These are phyloP conservation scores for Acanthosepion esculentum DNA, from an alignment of 2,888 invertebrate genomes.

Conservation along the genomic window DNA sequence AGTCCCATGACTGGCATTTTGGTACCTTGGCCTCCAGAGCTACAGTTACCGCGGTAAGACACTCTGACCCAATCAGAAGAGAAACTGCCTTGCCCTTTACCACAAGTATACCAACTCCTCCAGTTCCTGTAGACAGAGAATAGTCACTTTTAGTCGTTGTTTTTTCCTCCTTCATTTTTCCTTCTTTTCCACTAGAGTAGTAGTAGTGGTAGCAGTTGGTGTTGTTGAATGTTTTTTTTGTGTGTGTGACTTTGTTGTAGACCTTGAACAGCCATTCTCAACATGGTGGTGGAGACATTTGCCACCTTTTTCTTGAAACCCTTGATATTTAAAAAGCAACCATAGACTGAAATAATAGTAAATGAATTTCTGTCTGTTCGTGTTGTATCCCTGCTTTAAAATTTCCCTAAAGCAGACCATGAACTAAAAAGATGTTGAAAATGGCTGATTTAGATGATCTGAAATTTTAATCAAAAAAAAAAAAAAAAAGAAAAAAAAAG, in stretches of 20 bases:
- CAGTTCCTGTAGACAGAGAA: neutral
- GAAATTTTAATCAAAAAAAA: too few relatives aligned
- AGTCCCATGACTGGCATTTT: conserved; percentile 43
- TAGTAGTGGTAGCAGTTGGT: neutral
- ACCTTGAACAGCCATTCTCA: neutral
- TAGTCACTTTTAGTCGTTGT: neutral
- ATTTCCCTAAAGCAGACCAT: too few relatives aligned
- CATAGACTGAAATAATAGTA: too few relatives aligned
- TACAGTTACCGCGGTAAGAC: conserved; percentile 40
- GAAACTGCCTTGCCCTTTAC: neutral
- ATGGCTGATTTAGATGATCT: too few relatives aligned
- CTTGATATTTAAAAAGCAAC: too few relatives aligned
- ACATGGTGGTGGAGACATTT: neutral
- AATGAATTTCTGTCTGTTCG: too few relatives aligned
- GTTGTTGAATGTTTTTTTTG: neutral
- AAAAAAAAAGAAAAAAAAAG: too few relatives aligned
- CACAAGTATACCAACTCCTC: neutral
- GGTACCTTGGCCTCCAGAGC: conserved; percentile 45
- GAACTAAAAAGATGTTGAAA: too few relatives aligned
- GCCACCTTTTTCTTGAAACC: too few relatives aligned
- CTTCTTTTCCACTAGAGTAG: neutral
- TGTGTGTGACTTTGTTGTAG: neutral
- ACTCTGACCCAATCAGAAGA: neutral
- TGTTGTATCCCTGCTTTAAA: too few relatives aligned
- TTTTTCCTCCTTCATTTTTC: neutral